Conservation (phyloP, 2,797 vertebrate genomes). For the Halcyon chelicuti region DNA sequence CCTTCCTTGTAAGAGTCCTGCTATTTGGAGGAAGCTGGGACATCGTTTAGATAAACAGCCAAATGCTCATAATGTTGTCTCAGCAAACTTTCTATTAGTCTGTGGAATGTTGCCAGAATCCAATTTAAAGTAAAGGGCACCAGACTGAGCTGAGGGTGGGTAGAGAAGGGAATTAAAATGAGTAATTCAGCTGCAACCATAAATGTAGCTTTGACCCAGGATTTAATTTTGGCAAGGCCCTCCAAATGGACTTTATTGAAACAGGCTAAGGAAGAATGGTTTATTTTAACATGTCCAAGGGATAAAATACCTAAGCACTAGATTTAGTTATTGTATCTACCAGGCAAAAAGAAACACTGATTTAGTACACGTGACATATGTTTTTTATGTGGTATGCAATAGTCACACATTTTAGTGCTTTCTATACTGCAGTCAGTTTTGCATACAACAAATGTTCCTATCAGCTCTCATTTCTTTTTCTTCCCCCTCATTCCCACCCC, state of each 20-base stretch:
- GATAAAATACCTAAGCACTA: background rate
- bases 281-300: background rate
- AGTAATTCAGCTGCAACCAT: background rate
- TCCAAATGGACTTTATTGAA: background rate
- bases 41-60: background rate
- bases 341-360: background rate
- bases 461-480: background rate
- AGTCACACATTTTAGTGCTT: background rate
- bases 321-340: background rate
- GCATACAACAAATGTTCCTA: background rate
- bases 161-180: background rate
- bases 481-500: background rate
- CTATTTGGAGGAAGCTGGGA: background rate
- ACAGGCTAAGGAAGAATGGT: background rate
- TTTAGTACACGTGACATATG: background rate
- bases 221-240: background rate
- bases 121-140: background rate
- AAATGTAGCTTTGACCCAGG: background rate
- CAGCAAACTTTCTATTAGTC: background rate
- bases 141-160: background rate
- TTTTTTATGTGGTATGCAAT: accelerated
- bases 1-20: background rate
- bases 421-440: background rate
- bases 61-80: background rate
- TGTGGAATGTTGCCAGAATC: conserved; percentile 4